These are phyloP conservation scores for Dryobates pubescens DNA, from an alignment of 2,797 vertebrate species.

Conservation along the genomic window DNA sequence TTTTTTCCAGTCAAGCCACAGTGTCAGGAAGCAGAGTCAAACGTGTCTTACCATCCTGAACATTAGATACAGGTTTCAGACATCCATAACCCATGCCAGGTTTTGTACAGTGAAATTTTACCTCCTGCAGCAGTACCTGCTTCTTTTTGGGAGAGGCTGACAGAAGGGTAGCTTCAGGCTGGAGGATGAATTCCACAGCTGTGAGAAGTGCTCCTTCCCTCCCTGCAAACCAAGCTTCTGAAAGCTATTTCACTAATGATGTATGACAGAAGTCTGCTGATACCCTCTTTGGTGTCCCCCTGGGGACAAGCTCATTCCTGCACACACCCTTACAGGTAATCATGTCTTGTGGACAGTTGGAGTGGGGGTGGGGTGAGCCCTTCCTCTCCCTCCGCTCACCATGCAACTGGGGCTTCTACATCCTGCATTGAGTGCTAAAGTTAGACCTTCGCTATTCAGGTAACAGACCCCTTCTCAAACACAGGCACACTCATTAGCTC, in stretches of 20 bases:
- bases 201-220: neutral
- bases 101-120: neutral
- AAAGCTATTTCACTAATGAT: neutral
- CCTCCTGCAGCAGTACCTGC: neutral
- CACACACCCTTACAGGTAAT: neutral
- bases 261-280: neutral
- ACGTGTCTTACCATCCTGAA: neutral
- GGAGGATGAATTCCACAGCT: neutral
- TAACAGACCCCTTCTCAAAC: neutral
- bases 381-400: neutral
- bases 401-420: neutral
- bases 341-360: neutral
- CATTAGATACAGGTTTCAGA: neutral
- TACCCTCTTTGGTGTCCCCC: neutral
- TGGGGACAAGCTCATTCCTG: neutral
- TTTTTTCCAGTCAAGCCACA: neutral
- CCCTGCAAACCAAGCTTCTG: neutral
- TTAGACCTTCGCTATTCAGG: neutral
- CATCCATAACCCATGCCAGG: neutral
- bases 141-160: accelerated
- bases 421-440: neutral
- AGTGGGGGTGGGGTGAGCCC: neutral
- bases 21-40: neutral
- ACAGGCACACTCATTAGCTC: neutral
- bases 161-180: neutral